These are phyloP conservation scores for Acanthosepion esculentum DNA, from an alignment of 2,888 invertebrate genomes.

Conservation along the genomic window DNA sequence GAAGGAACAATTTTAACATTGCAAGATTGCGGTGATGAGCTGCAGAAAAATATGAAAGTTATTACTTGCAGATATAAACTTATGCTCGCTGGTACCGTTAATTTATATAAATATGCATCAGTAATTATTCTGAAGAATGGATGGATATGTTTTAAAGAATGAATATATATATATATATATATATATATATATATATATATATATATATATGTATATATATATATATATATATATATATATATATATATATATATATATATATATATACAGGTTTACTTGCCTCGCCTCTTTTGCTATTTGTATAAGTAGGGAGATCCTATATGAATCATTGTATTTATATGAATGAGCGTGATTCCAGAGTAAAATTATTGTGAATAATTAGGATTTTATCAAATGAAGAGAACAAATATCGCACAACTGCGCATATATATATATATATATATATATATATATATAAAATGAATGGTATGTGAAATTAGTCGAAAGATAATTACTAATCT, in stretches of 20 bases:
- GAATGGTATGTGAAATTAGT: no score
- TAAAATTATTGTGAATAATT: no score
- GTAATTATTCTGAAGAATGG: not conserved
- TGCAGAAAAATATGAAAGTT: not conserved
- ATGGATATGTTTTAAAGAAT: not conserved
- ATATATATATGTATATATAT: slow-evolving; percentile 33
- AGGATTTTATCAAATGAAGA: no score
- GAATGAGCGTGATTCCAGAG: no score
- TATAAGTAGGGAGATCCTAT: no score
- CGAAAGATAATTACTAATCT: no score
- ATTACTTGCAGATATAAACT: not conserved
- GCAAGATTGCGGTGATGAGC: not conserved
- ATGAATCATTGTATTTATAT: no score
- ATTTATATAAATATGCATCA: not conserved
- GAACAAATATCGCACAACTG: no score
- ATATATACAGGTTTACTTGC: not conserved
- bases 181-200: slow-evolving; percentile 42
- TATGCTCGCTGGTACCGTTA: not conserved
- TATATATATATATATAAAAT: no score
- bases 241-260: slow-evolving; percentile 39
- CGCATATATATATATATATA: no score
- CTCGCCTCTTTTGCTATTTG: no score
- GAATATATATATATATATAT: not conserved
- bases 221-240: slow-evolving; percentile 38
- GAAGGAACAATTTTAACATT: not conserved